Conservation (phyloP, 2,113 vertebrate species). For the Scomber colias region DNA sequence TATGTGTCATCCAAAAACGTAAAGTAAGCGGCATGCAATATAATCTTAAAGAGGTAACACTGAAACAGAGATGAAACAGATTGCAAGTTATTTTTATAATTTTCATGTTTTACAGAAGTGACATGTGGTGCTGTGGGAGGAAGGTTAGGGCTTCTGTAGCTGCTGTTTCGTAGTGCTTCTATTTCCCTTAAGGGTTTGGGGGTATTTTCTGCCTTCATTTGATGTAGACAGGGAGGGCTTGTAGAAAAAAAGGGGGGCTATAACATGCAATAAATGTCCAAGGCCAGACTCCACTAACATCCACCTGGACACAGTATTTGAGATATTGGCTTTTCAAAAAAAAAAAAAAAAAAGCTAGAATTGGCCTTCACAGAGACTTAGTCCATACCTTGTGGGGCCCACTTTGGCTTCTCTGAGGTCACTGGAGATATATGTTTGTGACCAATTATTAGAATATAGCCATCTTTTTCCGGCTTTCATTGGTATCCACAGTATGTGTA, state of each 20-base stretch:
- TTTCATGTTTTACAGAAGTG: constrained; percentile 36
- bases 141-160: constrained; percentile 43
- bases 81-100: neutral
- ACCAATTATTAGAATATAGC: neutral
- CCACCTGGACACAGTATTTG: constrained; percentile 24
- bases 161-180: constrained; percentile 32
- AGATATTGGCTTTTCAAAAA: constrained; percentile 30
- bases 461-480: constrained; percentile 2
- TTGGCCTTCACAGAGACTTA: constrained; percentile 2
- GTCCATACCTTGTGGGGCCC: neutral
- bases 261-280: constrained; percentile 49
- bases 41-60: neutral
- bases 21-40: neutral
- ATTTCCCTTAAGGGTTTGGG: constrained; percentile 40
- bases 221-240: constrained; percentile 30
- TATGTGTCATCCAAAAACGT: too few species aligned
- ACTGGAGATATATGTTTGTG: neutral
- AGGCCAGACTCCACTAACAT: constrained; percentile 32
- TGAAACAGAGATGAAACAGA: neutral
- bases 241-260: constrained; percentile 14
- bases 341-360: constrained; percentile 2
- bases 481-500: neutral
- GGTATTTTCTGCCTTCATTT: constrained; percentile 39
- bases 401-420: neutral
- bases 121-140: constrained; percentile 47